These are phyloP conservation scores for Tapirus indicus DNA, from an alignment of 2,797 vertebrate genomes.

Conservation along the genomic window DNA sequence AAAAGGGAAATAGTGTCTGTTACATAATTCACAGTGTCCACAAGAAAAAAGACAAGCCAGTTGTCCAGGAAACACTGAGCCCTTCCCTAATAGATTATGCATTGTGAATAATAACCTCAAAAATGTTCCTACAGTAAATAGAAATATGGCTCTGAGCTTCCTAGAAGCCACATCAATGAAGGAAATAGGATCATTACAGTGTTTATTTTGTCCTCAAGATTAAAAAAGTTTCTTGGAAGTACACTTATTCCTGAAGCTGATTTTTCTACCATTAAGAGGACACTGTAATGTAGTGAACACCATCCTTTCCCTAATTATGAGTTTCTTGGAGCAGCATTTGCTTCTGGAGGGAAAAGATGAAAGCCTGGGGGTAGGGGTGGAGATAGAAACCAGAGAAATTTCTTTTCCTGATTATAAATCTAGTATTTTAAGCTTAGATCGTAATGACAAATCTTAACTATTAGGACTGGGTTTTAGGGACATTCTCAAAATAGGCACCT, in stretches of 20 bases:
- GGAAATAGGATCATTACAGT: not conserved
- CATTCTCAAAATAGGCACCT: not conserved
- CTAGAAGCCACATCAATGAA: conserved; percentile 56
- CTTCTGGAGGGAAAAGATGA: not conserved
- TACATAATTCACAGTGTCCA: not conserved
- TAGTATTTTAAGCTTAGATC: not conserved
- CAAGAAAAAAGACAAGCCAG: not conserved
- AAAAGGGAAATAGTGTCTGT: not conserved
- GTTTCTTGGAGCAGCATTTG: not conserved
- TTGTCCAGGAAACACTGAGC: not conserved
- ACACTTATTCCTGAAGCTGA: not conserved
- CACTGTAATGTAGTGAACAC: not conserved
- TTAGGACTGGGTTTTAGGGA: conserved; percentile 8
- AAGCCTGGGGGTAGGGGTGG: not conserved
- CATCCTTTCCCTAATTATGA: not conserved
- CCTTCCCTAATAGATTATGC: not conserved
- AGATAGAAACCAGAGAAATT: not conserved
- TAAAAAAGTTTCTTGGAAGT: conserved; percentile 41
- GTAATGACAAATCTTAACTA: not conserved
- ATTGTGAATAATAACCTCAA: not conserved
- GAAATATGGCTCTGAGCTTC: conserved; percentile 43
- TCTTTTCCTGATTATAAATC: not conserved
- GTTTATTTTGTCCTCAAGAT: not conserved
- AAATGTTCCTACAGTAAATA: not conserved
- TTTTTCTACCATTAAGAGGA: not conserved